Conservation (phyloP, 1,140 invertebrate species). For the Whitmania pigra region DNA sequence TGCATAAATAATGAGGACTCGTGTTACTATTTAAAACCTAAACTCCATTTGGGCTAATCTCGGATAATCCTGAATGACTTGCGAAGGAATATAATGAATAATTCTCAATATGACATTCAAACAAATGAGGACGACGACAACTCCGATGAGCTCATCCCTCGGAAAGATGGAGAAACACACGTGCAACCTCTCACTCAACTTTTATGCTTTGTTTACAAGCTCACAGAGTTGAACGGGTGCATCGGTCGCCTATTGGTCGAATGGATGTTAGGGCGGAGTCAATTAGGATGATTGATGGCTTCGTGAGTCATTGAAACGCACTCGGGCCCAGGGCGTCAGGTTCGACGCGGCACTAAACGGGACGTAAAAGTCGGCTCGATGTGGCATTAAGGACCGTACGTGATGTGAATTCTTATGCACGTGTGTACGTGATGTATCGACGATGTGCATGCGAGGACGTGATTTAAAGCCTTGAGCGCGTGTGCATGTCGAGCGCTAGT, state of each 20-base stretch:
- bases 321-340: slow-evolving; percentile 1
- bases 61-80: too few species aligned
- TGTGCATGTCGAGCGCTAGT: background rate
- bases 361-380: slow-evolving; percentile 4
- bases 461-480: too few species aligned
- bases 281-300: slow-evolving; percentile 12
- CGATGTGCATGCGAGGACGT: background rate
- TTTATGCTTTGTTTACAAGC: slow-evolving; percentile 16
- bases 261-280: background rate
- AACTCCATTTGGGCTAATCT: too few species aligned
- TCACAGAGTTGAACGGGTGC: slow-evolving; percentile 4
- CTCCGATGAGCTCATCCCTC: too few species aligned
- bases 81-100: too few species aligned
- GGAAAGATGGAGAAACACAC: too few species aligned
- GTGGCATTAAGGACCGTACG: slow-evolving; percentile 1
- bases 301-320: slow-evolving; percentile 12
- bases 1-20: too few species aligned
- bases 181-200: too few species aligned
- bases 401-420: slow-evolving; percentile 2
- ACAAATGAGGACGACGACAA: too few species aligned
- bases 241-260: slow-evolving; percentile 3
- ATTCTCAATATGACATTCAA: too few species aligned
- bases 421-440: background rate
- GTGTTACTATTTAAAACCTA: too few species aligned
- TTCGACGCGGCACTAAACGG: slow-evolving; percentile 11